Evolutionary conservation across 2,888 invertebrate genomes (phyloP).

Genomic region (Hipparchia sbordonii): DNA sequence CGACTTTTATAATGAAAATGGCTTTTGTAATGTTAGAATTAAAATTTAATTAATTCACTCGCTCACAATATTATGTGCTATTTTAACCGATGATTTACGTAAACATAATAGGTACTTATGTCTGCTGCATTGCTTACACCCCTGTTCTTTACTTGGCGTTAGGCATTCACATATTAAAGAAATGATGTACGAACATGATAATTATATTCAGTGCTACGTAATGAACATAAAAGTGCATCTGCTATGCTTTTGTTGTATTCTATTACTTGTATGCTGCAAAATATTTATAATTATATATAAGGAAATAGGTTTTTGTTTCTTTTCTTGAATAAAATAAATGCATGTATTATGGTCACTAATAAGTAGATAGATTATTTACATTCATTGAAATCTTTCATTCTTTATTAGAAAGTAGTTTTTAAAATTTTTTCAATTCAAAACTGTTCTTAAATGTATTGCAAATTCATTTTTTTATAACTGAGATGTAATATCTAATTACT

Average conservation of each 20-base stretch:
- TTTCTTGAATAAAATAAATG: too few relatives aligned
- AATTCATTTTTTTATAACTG: too few relatives aligned
- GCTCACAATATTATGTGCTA: neutral
- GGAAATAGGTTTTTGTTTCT: too few relatives aligned
- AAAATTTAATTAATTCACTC: neutral
- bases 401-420: too few relatives aligned
- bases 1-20: conserved; percentile 45
- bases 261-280: neutral
- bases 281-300: neutral
- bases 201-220: conserved; percentile 21
- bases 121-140: conserved; percentile 37
- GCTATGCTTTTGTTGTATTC: neutral
- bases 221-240: neutral
- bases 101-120: conserved; percentile 11
- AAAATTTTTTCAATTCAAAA: too few relatives aligned
- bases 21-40: conserved; percentile 1
- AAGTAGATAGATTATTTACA: too few relatives aligned
- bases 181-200: neutral
- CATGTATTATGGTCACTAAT: too few relatives aligned
- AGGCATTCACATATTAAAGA: conserved; percentile 45
- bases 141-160: conserved; percentile 63
- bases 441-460: too few relatives aligned
- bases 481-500: too few relatives aligned
- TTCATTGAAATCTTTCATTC: too few relatives aligned
- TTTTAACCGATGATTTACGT: neutral